Evolutionary conservation across 2,113 vertebrate species (phyloP), one percentile per base, ranked within the genome.

Genomic region (Solea senegalensis): DNA sequence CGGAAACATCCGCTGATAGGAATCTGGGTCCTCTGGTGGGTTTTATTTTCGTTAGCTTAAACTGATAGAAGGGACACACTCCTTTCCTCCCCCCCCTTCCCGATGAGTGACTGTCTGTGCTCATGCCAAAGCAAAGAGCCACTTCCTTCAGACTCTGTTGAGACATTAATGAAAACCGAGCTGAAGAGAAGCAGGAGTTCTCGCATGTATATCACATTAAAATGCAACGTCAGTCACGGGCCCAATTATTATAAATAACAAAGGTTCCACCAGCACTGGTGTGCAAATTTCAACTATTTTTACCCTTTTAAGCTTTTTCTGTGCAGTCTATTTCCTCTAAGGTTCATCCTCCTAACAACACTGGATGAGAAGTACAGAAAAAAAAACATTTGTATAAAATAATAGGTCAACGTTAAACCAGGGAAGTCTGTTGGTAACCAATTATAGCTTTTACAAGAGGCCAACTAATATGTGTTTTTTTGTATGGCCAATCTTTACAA

Each of bases 1-100:
- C 61, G 81, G 88, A 91, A 91, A 91, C 82, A 90, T 84, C 82
- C 85, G 41, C 78, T 77, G 88, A 92, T 92, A 89, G 75, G 80
- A 88, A 92, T 92, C 88, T 88, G 9, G 49, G 69, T 85, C 77
- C 86, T 91, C 87, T 86, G 85, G 76, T 82, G 81, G 78, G 81
- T 75, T 89, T 85, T 88, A 86, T 88, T 87, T 88, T 85, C 81
- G 83, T 88, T 88, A 85, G 80, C 76, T 70, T 76, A 78, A 74
- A 76, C 85, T 72, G 86, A 85, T 85, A 81, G 69, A 83, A 78
- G 68, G 77, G 85, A 87, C 81, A 84, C 81, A 65, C 76, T 80
- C 53, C 62, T 50, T 44, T 14, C 50, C 50, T 10, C 9, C 51
- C 21, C 45, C 16, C 14, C 14, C 5, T 15, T 57, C 70, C 68